Percentiles rank a stretch among this genome's conserved stretches.
Evolutionary conservation across 92 coral and sea anemone genomes (phyloP).

Genomic region (Umimayanthus kanabou): DNA sequence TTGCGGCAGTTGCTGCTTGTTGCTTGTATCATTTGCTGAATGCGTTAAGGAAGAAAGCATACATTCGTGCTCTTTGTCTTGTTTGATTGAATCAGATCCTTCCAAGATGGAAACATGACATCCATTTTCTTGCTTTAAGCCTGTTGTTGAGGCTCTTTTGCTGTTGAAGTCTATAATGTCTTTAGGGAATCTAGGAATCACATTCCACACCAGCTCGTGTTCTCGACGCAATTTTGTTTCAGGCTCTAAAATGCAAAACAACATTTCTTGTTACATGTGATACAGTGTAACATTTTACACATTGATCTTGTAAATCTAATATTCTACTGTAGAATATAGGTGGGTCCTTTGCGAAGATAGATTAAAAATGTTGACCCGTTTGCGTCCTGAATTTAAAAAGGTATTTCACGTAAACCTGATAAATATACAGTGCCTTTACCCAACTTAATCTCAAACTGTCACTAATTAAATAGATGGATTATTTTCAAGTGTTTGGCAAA

Average conservation of each 20-base stretch:
- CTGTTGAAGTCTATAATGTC: neutral
- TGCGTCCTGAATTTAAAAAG: no score
- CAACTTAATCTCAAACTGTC: no score
- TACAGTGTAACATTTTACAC: neutral
- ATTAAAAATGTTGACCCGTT: no score
- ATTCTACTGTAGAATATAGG: neutral
- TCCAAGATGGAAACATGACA: neutral
- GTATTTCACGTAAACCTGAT: no score
- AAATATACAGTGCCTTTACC: no score
- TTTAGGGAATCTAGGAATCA: neutral
- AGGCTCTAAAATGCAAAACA: neutral
- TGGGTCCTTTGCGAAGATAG: no score
- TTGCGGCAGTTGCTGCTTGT: neutral
- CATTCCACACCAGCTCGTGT: constrained; percentile 4
- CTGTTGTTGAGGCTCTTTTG: neutral
- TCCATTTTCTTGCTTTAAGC: neutral
- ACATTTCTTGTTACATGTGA: neutral
- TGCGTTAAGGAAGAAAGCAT: neutral
- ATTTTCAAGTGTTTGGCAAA: no score
- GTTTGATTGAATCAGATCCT: neutral
- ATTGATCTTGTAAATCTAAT: neutral
- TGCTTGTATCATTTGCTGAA: neutral
- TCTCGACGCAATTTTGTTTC: neutral
- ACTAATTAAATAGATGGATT: no score
- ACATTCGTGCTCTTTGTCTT: neutral